Base-by-base conservation (phyloP, 2,888 invertebrate genomes). In the Stenolophus ochropezus region DNA sequence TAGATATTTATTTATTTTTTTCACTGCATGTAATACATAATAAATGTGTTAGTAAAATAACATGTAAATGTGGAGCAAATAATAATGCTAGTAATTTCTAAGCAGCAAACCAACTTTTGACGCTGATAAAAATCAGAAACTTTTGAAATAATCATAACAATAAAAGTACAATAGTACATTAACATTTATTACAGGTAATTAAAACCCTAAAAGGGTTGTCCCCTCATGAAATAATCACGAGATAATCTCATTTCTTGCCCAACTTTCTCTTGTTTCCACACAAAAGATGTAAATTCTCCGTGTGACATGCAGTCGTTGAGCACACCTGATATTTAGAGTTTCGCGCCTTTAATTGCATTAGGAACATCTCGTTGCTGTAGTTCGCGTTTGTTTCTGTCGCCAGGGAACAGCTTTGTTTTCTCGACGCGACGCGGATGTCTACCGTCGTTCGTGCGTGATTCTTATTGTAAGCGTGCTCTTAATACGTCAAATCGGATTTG, bases 201-300 rank as follows among this genome's bases (percentile, higher is more conserved):
- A 21, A 56, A 56, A 56, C 6, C 56, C 5, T 20, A 56, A 56
- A 56, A 56, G 56, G 56, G 56, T 53, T 53, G 51, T 56, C 21
- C 21, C 56, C 56, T 56, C 56, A 56, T 56, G 56, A 56, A 56
- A 56, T 56, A 56, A 56, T 56, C 56, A 56, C 56, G 20, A 56
- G 20, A 56, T 56, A 56, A 56, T 56, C 56, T 56, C 56, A 56
- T 56, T 56, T 56, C 56, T 56, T 56, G 56, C 8, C 11, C 21
- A 21, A 56, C 56, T 56, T 56, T 56, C 56, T 56, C 56, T 56
- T 56, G 56, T 56, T 56, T 11, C 21, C 8, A 56, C 56, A 56
- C 56, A 56, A 56, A 56, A 56, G 56, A 56, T 56, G 16, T 56
- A 56, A 56, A 56, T 56, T 56, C 56, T 20, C 56, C 20, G 56